phyloP scores from a whole-genome alignment of 2,888 invertebrate genomes.

The Metopia argyrocephala region DNA sequence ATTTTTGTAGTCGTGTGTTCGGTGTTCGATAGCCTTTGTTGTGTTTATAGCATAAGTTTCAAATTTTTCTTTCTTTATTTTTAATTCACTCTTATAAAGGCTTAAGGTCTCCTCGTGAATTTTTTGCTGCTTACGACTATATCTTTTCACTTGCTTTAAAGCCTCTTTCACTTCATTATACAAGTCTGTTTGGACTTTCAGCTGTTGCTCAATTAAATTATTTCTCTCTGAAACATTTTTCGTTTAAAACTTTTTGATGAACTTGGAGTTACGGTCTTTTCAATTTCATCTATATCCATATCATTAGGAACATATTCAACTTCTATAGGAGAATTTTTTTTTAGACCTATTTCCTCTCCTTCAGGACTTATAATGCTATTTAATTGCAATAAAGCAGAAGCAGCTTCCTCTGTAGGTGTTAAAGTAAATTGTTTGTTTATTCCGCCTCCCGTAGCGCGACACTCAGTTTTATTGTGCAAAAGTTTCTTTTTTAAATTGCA shows the following conservation, averaged over 20 bases:
- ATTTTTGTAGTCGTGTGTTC: too few species aligned
- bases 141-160: conserved; percentile 15
- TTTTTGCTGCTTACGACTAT: conserved; percentile 6
- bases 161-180: conserved; percentile 12
- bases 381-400: conserved; percentile 13
- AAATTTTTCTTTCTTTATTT: conserved; percentile 20
- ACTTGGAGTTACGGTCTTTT: neutral
- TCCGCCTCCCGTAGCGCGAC: conserved; percentile 20
- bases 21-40: too few species aligned
- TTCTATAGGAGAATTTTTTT: conserved; percentile 11
- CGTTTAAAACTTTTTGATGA: neutral
- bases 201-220: conserved; percentile 14
- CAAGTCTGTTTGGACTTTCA: conserved; percentile 9
- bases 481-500: conserved; percentile 4
- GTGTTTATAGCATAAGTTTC: too few species aligned
- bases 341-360: conserved; percentile 9
- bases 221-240: neutral
- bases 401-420: neutral
- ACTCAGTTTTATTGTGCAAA: conserved; percentile 2
- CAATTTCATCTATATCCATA: neutral
- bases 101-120: neutral
- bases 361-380: conserved; percentile 16
- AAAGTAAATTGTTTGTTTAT: conserved; percentile 5
- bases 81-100: conserved; percentile 8
- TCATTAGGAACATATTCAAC: neutral